These are phyloP conservation scores for Chrysocyon brachyurus DNA, from an alignment of 2,797 vertebrate species.

Conservation along the genomic window DNA sequence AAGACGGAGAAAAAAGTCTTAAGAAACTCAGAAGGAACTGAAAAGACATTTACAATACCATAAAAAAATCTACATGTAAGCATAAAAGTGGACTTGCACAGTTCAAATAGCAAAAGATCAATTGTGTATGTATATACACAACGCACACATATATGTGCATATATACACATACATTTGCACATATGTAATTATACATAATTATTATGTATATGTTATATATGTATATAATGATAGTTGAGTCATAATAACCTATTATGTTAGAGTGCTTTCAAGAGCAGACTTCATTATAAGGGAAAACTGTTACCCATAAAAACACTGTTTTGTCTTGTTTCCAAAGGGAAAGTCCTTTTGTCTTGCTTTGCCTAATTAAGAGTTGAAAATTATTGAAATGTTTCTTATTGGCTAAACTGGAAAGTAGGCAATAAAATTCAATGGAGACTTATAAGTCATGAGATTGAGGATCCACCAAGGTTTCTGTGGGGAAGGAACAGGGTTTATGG, in stretches of 20 bases:
- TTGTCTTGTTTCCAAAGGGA: not conserved
- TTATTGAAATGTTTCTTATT: conserved; percentile 27
- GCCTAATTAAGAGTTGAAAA: conserved; percentile 48
- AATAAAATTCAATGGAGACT: not conserved
- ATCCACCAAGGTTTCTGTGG: not conserved
- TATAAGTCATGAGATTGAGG: not conserved
- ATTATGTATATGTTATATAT: not conserved
- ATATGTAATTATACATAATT: conserved; percentile 3
- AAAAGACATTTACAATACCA: not conserved
- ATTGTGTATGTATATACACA: not conserved
- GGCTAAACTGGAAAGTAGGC: conserved; percentile 15
- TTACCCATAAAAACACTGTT: conserved; percentile 15
- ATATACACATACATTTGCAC: not conserved
- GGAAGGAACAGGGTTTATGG: not conserved
- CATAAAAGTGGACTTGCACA: not conserved
- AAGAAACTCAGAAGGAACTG: not conserved
- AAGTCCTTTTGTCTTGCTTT: conserved; percentile 20
- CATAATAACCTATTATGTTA: conserved; percentile 1
- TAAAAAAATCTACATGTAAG: not conserved
- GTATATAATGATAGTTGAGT: not conserved
- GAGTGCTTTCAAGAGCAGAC: conserved; percentile 39
- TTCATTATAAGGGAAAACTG: conserved; percentile 19
- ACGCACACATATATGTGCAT: not conserved
- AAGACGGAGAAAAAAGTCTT: not conserved
- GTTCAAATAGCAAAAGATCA: not conserved